Conservation (phyloP, 30 jellyfish, hydroid and myxozoan species). For the Nemopilema nomurai region DNA sequence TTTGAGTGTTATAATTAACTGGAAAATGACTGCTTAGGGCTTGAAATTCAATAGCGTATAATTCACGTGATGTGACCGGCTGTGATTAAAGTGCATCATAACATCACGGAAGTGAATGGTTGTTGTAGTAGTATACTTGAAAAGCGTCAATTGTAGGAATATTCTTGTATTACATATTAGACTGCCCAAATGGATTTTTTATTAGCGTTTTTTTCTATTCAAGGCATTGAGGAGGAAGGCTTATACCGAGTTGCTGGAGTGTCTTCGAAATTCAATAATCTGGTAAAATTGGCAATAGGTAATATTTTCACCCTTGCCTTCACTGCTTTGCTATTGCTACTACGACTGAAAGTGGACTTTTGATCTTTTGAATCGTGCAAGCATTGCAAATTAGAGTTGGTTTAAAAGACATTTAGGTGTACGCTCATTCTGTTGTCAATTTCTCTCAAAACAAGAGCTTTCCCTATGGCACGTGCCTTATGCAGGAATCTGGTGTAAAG, state of each 20-base stretch:
- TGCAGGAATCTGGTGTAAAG: too few relatives aligned
- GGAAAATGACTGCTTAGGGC: too few relatives aligned
- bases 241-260: constrained; percentile 97
- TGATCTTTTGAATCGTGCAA: background rate
- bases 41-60: too few relatives aligned
- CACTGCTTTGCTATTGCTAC: background rate
- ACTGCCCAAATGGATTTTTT: too few relatives aligned
- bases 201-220: background rate
- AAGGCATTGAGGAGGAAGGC: constrained; percentile 95
- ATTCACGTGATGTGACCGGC: too few relatives aligned
- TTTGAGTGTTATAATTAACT: too few relatives aligned
- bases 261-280: constrained; percentile 80
- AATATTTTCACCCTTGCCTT: background rate
- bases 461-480: too few relatives aligned
- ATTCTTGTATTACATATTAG: too few relatives aligned
- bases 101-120: background rate
- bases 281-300: constrained; percentile 86
- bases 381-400: background rate
- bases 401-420: background rate
- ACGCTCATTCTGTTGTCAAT: background rate
- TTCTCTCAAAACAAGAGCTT: too few relatives aligned
- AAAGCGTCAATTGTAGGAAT: too few relatives aligned
- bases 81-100: background rate
- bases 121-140: background rate
- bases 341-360: background rate